Evolutionary conservation across 2,888 invertebrate genomes (phyloP).

Genomic region (Acutogordius australiensis): DNA sequence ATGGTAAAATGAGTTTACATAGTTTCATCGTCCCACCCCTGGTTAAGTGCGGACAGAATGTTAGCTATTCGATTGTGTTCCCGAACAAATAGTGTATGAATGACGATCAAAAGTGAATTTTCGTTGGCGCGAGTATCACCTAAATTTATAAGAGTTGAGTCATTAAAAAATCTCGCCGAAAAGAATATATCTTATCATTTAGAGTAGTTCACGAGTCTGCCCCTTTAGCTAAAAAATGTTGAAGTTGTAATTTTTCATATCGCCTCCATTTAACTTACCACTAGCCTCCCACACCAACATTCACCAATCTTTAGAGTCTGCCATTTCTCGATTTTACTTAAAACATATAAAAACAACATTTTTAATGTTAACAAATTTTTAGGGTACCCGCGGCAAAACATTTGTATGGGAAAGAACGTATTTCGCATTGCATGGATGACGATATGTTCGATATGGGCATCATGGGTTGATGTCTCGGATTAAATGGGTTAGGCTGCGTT

Average conservation of each 20-base stretch:
- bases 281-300: too few relatives aligned
- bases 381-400: constrained; percentile 4
- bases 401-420: neutral
- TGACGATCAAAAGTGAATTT: neutral
- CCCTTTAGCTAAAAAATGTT: too few relatives aligned
- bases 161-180: too few relatives aligned
- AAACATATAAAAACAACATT: too few relatives aligned
- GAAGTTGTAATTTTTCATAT: too few relatives aligned
- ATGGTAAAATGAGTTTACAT: neutral
- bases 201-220: too few relatives aligned
- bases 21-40: constrained; percentile 14
- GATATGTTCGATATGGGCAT: neutral
- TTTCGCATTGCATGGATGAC: neutral
- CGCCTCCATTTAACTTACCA: too few relatives aligned
- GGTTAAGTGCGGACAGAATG: neutral
- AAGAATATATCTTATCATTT: too few relatives aligned
- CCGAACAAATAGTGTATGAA: neutral
- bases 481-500: neutral
- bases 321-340: too few relatives aligned
- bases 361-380: too few relatives aligned
- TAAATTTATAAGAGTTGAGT: neutral
- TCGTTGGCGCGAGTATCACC: constrained; percentile 5
- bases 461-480: neutral
- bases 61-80: constrained; percentile 9
- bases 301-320: too few relatives aligned